Evolutionary conservation across 2,113 vertebrate species (phyloP), one percentile per base, ranked within the genome.

Genomic region (Neolamprologus falcicula): DNA sequence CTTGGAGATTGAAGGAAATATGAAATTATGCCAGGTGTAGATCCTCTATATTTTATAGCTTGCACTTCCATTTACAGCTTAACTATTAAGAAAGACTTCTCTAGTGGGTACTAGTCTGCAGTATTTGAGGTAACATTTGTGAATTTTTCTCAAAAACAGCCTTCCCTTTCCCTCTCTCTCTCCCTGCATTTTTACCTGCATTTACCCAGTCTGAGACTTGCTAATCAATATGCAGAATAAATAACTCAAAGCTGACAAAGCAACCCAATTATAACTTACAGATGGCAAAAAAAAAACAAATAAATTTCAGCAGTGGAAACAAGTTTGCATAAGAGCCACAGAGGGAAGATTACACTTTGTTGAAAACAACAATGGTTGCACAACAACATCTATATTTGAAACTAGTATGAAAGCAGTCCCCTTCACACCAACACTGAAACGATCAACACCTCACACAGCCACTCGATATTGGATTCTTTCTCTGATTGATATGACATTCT

Each of bases 21-120:
- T 88, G 83, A 92, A 91, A 91, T 92, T 91, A 80, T 89, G 82
- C 31, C 61, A 91, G 54, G 73, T 50, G 55, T 78, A 89, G 55
- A 87, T 59, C 86, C 82, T 92, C 17, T 16, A n/a, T 89, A 80
- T 84, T 88, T 53, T 59, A 61, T 35, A 83, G 83, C 88, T 31
- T 76, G 71, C 42, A 50, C 42, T 28, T 31, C 9, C 71, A 76
- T 50, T 89, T 88, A 91, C 76, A 88, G 73, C 82, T 78, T 85
- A 31, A 50, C 26, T 45, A 50, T 17, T 68, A 50, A 87, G 80
- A 83, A 73, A 89, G 78, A 57, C 81, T 73, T 40, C 45, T 78
- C 9, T 31, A 78, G 26, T 31, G 26, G 71, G 16, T 13, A 50
- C 16, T 50, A n/a, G 71, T 78, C 42, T 78, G 71, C 45, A 50